Evolutionary conservation across 2,797 vertebrate genomes (phyloP).

Genomic region (Cryptoprocta ferox): DNA sequence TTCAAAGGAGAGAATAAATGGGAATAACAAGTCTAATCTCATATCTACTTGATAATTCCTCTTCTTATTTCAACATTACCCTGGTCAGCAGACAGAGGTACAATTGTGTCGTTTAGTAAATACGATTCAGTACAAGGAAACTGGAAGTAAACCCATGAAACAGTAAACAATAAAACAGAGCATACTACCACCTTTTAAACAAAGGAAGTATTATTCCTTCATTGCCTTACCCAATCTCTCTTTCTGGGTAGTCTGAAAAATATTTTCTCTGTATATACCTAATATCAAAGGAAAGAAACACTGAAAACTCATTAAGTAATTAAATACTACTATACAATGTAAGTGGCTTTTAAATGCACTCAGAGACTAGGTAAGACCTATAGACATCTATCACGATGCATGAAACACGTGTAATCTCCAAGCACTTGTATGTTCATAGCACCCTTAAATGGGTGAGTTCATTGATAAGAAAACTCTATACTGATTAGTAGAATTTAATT

Average conservation of each 20-base stretch:
- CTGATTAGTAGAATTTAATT: background rate
- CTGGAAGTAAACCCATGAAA: constrained; percentile 67
- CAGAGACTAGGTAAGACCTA: background rate
- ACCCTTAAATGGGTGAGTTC: background rate
- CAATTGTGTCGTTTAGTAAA: constrained; percentile 56
- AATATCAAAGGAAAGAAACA: constrained; percentile 57
- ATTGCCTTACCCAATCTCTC: background rate
- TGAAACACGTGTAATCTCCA: background rate
- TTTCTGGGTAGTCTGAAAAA: constrained; percentile 56
- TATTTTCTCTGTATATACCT: constrained; percentile 43
- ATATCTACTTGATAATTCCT: constrained; percentile 70
- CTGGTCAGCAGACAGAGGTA: constrained; percentile 61
- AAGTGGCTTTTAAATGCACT: background rate
- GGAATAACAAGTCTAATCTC: constrained; percentile 47
- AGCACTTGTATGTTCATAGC: background rate
- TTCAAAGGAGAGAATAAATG: constrained; percentile 63
- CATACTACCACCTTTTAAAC: constrained; percentile 49
- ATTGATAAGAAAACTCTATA: background rate
- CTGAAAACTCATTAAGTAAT: background rate
- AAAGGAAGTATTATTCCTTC: constrained; percentile 63
- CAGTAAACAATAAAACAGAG: constrained; percentile 54
- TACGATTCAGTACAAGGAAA: constrained; percentile 55
- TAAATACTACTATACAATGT: background rate
- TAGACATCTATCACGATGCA: background rate
- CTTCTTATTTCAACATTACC: constrained; percentile 76